These are phyloP conservation scores for Sebastes diaconus DNA, from an alignment of 2,797 vertebrate genomes.

Conservation along the genomic window DNA sequence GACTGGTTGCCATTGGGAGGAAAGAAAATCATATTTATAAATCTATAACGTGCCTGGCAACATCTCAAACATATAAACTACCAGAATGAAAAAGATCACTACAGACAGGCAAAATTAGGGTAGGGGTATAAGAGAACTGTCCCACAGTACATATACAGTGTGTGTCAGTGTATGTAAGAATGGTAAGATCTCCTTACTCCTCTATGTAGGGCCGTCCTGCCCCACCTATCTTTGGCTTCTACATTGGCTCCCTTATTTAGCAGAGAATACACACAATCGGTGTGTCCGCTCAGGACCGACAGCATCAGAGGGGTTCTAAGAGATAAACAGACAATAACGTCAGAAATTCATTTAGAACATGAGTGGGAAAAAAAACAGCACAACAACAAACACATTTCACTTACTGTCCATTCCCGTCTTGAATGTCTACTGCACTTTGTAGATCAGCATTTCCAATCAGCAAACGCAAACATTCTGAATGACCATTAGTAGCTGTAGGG, in stretches of 20 bases:
- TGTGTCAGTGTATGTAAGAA: not conserved
- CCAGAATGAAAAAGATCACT: not conserved
- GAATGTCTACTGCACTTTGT: slow-evolving; percentile 96
- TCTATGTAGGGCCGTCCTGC: slow-evolving; percentile 94
- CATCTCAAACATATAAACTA: not conserved
- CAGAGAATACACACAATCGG: slow-evolving; percentile 95
- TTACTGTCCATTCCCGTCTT: slow-evolving; percentile 98
- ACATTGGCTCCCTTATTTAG: slow-evolving; percentile 96
- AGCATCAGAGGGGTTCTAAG: slow-evolving; percentile 95
- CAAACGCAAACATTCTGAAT: slow-evolving; percentile 96
- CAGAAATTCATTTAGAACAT: not conserved
- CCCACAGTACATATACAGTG: not conserved
- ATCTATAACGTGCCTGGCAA: not conserved
- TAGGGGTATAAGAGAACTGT: not conserved
- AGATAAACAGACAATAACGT: slow-evolving; percentile 22
- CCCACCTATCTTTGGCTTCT: slow-evolving; percentile 99
- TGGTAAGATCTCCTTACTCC: slow-evolving; percentile 84
- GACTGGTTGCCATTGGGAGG: not conserved
- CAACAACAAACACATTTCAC: slow-evolving; percentile 45
- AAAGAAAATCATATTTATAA: not conserved
- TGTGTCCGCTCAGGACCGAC: slow-evolving; percentile 96
- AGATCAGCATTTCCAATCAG: slow-evolving; percentile 97
- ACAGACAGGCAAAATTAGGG: not conserved
- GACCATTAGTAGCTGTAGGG: slow-evolving; percentile 92
- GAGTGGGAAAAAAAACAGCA: not conserved